Evolutionary conservation across 2,888 invertebrate genomes (phyloP), one percentile per base, ranked within the genome.

Genomic region (Diplolepis rosae): DNA sequence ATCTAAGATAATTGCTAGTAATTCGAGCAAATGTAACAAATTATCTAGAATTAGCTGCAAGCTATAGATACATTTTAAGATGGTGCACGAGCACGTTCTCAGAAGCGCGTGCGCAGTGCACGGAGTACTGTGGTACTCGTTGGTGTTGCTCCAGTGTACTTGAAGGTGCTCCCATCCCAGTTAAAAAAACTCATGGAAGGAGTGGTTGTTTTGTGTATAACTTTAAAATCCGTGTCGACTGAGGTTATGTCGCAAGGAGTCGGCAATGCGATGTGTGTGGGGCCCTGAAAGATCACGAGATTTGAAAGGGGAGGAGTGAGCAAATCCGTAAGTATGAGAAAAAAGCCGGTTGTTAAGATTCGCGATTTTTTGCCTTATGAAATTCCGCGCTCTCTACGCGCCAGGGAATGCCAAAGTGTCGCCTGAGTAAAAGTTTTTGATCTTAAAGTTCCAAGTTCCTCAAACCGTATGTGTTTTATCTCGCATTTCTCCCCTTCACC

Each of bases 221-320:
- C 61, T 61, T 61, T 61, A 61, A 61, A 61, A 35, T 61, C 61
- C 61, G 39, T 61, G 39, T 61, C 61, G 61, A 61, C 61, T 54
- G 61, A 61, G 61, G 61, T 61, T 61, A 61, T 61, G 61, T 61
- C 61, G 61, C 39, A n/a, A 22, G 39, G 61, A 61, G 61, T 61
- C 61, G 32, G 32, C 56, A 35, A 56, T 56, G 56, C 56, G 39
- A 27, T 61, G 39, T 24, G 39, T 24, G 61, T 61, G 39, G 52
- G 52, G 52, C 30, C 30, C 28, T 30, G n/a, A 52, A 52, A n/a
- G 61, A 42, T 39, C n/a, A 39, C 24, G 24, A n/a, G 24, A 27
- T 35, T 24, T 56, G 9, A 30, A 24, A 24, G 22, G 27, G 13
- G 24, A 50, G 50, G 22, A 50, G 24, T 11, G 56, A 32, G 61